Percentiles rank a stretch among this genome's conserved stretches.
Conservation (phyloP, 2,113 vertebrate species). For the Cebus imitator region DNA sequence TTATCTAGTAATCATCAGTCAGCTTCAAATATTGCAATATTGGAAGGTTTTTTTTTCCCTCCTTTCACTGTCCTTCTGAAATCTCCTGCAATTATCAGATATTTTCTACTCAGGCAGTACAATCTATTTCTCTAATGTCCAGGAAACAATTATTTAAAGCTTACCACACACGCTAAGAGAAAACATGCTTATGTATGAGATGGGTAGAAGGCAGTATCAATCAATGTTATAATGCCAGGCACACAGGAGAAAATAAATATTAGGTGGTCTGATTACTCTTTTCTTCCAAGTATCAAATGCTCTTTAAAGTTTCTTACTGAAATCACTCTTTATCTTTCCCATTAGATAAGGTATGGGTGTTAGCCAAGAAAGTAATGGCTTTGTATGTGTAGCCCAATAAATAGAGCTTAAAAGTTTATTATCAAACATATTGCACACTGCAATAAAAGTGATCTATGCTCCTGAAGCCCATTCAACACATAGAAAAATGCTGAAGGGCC, state of each 20-base stretch:
- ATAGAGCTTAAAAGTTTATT: conserved; percentile 78
- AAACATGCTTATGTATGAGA: conserved; percentile 40
- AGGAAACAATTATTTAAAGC: conserved; percentile 57
- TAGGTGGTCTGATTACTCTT: conserved; percentile 42
- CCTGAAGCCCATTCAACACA: conserved; percentile 43
- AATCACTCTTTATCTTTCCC: conserved; percentile 71
- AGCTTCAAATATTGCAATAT: conserved; percentile 14
- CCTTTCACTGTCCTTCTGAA: conserved; percentile 44
- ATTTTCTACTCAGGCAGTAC: conserved; percentile 48
- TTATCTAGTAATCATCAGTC: conserved; percentile 32
- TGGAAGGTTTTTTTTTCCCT: neutral
- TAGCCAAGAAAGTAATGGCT: conserved; percentile 68
- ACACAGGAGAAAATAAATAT: conserved; percentile 47
- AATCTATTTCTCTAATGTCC: conserved; percentile 34
- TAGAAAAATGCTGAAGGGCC: conserved; percentile 51
- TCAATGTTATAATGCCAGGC: conserved; percentile 44
- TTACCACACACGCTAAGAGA: conserved; percentile 46
- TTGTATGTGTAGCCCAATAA: conserved; percentile 68
- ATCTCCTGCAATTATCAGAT: conserved; percentile 56
- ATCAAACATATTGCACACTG: conserved; percentile 54
- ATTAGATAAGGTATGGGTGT: conserved; percentile 49
- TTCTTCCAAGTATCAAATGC: conserved; percentile 40
- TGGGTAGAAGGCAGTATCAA: neutral
- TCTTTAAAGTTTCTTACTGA: conserved; percentile 66
- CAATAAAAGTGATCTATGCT: conserved; percentile 73